Base-by-base conservation (phyloP, 2,797 vertebrate genomes). In the Mastacembelus armatus region DNA sequence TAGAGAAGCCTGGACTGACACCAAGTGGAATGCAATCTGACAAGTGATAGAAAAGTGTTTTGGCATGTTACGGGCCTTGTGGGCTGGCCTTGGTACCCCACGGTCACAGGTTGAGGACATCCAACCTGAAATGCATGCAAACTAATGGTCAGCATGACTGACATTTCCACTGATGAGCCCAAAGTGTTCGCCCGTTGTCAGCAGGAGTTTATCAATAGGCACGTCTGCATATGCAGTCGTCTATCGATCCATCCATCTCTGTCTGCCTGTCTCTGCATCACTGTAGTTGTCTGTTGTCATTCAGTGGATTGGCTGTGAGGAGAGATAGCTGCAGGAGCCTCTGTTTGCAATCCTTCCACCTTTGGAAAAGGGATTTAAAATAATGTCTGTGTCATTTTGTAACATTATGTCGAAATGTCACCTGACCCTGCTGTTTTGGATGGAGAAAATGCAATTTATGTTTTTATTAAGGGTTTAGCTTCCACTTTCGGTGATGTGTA, bases 161-260 rank as follows among this genome's bases (percentile, higher is more conserved):
- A 93, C 90, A 49, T 86, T 89, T 92, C 84, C 89, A 78, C 85
- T 85, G 58, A 92, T 91, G 91, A 91, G 89, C 88, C 87, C 87
- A 89, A 92, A 93, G 91, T 92, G 91, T 92, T 91, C 71, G 85
- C 66, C 88, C 26, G 85, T 88, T 93, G 92, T 93, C 92, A 92
- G 92, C 91, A 90, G 85, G 90, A 90, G 91, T 93, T 93, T 92
- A 92, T 93, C 91, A 92, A 90, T 92, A 91, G 88, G 88, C 89
- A 85, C 60, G 90, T 92, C 91, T 85, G 83, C 89, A 90, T 92
- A 90, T 89, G 89, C 88, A 70, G 86, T 90, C 78, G 71, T 86
- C 88, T 87, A 92, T 93, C 73, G 89, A 93, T 93, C 91, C 85
- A 83, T 91, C 90, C 85, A 80, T 91, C 91, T 89, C 88, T 89